Base-by-base conservation (phyloP, 2,888 invertebrate genomes). In the Azorinus chamasolen region DNA sequence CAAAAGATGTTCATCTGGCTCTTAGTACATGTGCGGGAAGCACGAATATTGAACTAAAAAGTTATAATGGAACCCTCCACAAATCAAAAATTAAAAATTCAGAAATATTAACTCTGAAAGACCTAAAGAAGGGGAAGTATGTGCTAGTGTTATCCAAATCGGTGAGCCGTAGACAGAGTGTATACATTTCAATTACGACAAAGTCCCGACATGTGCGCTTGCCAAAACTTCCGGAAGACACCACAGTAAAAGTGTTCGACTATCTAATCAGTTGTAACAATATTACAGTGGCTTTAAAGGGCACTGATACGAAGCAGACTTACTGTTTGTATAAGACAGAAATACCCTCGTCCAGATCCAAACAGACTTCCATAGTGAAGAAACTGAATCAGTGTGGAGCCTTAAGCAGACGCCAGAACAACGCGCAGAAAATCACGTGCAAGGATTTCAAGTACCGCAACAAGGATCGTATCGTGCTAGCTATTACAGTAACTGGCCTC, bases 251-350 rank as follows among this genome's bases (percentile, higher is more conserved):
- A 45, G 88, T 90, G 25, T 90, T 89, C 58, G 87, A 89, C 37
- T 85, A 86, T 39, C 69, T 90, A 27, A 88, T 87, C 16, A 89
- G 87, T 14, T 92, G 92, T 81, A 84, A 88, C 55, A 90, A 88
- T 51, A 85, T 92, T 39, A 92, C 91, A 5, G 83, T 93, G 1
- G 91, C 91, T n/a, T 92, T 92, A 92, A 84, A 87, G 76, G 90
- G 89, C 12, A 88, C 90, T 2, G 85, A 85, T 20, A 87, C 87
- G 43, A 88, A 88, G 61, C 91, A 91, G 51, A 87, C 84, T 39
- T 93, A 92, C 71, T 93, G 93, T 81, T 80, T 93, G 25, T 92
- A 91, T 70, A 83, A 87, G 68, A 89, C 87, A 22, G 87, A 88
- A 64, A 68, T 89, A 4, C 63, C 77, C 18, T 72, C 69, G 16